Base-by-base conservation (phyloP, 2,888 invertebrate species). In the Autographa gamma region DNA sequence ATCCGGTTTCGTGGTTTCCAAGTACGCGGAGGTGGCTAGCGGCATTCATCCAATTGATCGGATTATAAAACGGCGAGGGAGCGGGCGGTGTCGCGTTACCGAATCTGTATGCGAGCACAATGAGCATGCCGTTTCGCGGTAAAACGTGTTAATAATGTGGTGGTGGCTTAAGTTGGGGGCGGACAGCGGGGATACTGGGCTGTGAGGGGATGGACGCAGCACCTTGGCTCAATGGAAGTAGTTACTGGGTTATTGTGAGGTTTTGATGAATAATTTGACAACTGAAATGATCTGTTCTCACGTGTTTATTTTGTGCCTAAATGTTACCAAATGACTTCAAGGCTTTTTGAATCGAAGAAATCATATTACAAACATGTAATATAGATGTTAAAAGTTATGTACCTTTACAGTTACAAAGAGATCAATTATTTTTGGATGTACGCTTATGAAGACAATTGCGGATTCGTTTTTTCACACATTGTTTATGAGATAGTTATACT, bases 81-180 rank as follows among this genome's bases (percentile, higher is more conserved):
- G 82, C 82, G 72, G 73, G 77, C 54, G 83, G 80, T 87, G 85
- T 91, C 89, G 71, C 78, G 83, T 91, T 90, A 86, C 84, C 66
- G 65, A 73, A 70, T 82, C 77, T 84, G 84, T 84, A 82, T 77
- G 77, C 87, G 73, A 77, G 69, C 80, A 82, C 87, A 89, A 86
- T 85, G 89, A 85, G 88, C 88, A 82, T 84, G 90, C 88, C 88
- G 89, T 85, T 91, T 93, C 91, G 92, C 91, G 89, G 93, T 91
- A 90, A 82, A 90, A 91, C 89, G 91, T 91, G 92, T 92, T 92
- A 90, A 90, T 91, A 89, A 88, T 87, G 87, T 80, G 71, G 66
- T 69, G 63, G 2, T 63, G 34, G 13, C 58, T 60, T 62, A 82
- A 52, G 13, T 19, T 1, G 48, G 3, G 0, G 38, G 76, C 65